Evolutionary conservation across 2,888 invertebrate genomes (phyloP), one percentile per base, ranked within the genome.

Genomic region (Parthenolecanium corni): DNA sequence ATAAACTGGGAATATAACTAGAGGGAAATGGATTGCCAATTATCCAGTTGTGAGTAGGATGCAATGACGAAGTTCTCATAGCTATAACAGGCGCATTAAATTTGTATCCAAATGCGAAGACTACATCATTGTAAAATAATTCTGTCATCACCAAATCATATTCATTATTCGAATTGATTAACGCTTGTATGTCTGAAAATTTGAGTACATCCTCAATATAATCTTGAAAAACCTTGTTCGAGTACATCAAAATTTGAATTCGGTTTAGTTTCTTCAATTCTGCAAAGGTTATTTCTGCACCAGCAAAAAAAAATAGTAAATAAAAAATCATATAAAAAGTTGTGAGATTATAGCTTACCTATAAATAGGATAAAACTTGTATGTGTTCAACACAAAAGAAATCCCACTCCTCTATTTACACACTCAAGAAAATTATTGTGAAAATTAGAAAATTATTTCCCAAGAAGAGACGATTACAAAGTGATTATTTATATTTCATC

Each of bases 91-190:
- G 84, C 0, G 80, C 81, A 47, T 78, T 72, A 12, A 84, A 76
- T 68, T 81, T 79, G 68, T 84, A 76, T 0, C 80, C 81, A 24
- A 88, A 71, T 1, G 81, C 83, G 67, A 85, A 72, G 71, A 81
- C 80, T 70, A 87, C 86, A 69, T 87, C 84, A 57, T 80, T 79
- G 67, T 83, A 84, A 70, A 87, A 87, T 64, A 79, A 79, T 72
- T 88, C 86, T 61, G 81, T 74, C 1, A 88, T 71, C 5, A 85
- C 76, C 0, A 87, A 72, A 71, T 89, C 86, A 69, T 80, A 86
- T 6, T 54, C 40, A n/a, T 42, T 38, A 23, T 42, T 54, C 9
- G 20, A 24, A n/a, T 54, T 20, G 16, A 65, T 58, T 12, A 65
- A 46, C 12, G 31, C 2, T 52, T 64, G 64, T 16, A 64, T 24